phyloP scores from a whole-genome alignment of 1,140 invertebrate genomes.

The Papilio polytes region DNA sequence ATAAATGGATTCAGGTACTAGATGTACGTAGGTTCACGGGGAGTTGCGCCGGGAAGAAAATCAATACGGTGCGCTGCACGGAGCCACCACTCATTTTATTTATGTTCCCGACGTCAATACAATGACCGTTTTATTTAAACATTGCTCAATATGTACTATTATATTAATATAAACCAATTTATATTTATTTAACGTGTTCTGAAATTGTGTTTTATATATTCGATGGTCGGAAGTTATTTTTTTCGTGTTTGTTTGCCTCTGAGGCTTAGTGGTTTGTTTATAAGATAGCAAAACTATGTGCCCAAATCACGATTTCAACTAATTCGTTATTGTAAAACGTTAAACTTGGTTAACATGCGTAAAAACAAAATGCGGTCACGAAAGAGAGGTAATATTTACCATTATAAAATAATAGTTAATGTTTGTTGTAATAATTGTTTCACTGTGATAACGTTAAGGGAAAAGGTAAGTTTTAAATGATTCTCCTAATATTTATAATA shows the following conservation, averaged over 20 bases:
- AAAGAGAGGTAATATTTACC: slow-evolving; percentile 1
- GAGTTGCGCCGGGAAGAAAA: slow-evolving; percentile 10
- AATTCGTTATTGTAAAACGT: neutral
- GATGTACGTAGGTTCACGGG: neutral
- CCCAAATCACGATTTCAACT: neutral
- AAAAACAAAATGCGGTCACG: neutral
- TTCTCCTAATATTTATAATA: neutral
- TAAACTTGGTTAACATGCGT: neutral
- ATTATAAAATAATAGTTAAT: slow-evolving; percentile 10
- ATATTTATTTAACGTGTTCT: neutral
- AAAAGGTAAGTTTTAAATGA: neutral
- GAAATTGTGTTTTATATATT: neutral
- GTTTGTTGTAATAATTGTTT: slow-evolving; percentile 3
- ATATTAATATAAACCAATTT: neutral
- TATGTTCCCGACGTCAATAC: slow-evolving; percentile 4
- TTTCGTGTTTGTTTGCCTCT: neutral
- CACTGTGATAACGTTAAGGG: neutral
- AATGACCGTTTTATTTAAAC: slow-evolving; percentile 12
- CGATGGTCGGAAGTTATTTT: neutral
- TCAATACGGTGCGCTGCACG: neutral
- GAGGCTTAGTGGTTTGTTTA: neutral
- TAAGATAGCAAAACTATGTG: neutral
- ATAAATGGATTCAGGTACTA: neutral
- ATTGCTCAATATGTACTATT: neutral
- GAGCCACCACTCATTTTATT: neutral